Evolutionary conservation across 2,888 invertebrate genomes (phyloP), one percentile per base, ranked within the genome.

Genomic region (Andrena trimmerana): DNA sequence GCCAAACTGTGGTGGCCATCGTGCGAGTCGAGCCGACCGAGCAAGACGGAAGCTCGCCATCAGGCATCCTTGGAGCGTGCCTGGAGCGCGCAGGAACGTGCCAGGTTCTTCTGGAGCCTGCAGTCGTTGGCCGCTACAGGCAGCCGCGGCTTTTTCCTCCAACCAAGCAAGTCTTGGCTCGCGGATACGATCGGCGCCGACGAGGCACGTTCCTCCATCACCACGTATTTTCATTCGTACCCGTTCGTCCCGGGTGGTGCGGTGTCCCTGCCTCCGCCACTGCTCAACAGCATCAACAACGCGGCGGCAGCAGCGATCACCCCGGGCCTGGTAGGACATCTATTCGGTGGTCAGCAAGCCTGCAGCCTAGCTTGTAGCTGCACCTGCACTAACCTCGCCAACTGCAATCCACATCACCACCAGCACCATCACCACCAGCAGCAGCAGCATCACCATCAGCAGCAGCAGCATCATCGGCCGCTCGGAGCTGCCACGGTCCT

Each of bases 181-280:
- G 83, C 86, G 72, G 87, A 89, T 78, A 80, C 82, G 52, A 87
- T 86, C 84, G 89, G 86, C 90, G 90, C 88, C 86, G 90, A 91
- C 85, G 91, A 92, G 91, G 90, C 90, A 79, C 86, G 90, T 77
- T 90, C 92, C 90, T 90, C 92, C 91, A 92, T 92, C 94, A 94
- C 94, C 92, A 94, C 94, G 94, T 94, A 93, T 93, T 94, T 94
- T 93, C 94, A 94, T 91, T 94, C 94, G 94, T 94, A 94, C 88
- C 93, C 94, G 91, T 93, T 93, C 88, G 93, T 93, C 92, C 94
- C 94, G 93, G 93, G 94, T 91, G 94, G 92, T 93, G 93, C 92
- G 93, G 93, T 92, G 92, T 92, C 92, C 90, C 91, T 92, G 92
- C 92, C 91, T 87, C 92, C 93, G 92, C 92, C 93, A 88, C 89